phyloP scores from a whole-genome alignment of 2,797 vertebrate genomes.

The Paedocypris micromegethes region DNA sequence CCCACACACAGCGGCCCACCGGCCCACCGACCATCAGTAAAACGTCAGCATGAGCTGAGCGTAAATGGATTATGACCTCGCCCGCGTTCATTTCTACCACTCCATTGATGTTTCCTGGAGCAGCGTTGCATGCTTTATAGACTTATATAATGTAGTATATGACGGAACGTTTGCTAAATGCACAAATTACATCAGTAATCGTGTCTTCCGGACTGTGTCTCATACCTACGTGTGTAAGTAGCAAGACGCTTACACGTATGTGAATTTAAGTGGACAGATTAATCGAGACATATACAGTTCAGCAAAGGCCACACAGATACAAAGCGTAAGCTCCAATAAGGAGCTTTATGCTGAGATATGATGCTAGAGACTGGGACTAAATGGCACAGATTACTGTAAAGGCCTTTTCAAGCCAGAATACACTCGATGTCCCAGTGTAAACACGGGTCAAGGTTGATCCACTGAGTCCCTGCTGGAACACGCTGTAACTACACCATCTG shows the following conservation, averaged over 20 bases:
- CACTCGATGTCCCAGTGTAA: background rate
- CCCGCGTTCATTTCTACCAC: background rate
- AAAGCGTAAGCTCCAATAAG: constrained; percentile 25
- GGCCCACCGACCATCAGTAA: constrained; percentile 9
- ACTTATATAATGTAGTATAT: constrained; percentile 11
- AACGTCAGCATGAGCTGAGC: constrained; percentile 9
- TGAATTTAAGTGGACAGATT: background rate
- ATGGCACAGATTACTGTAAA: background rate
- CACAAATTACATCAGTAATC: background rate
- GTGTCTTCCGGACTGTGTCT: background rate
- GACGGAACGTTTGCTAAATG: constrained; percentile 18
- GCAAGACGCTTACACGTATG: background rate
- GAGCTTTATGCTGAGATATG: constrained; percentile 21
- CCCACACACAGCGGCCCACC: background rate
- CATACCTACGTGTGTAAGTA: background rate
- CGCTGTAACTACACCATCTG: background rate
- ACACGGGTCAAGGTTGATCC: background rate
- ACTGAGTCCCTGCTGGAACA: background rate
- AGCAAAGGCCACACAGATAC: background rate
- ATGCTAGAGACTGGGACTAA: constrained; percentile 11
- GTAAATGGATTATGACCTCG: constrained; percentile 17
- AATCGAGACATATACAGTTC: background rate
- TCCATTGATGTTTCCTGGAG: constrained; percentile 8
- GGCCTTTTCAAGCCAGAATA: background rate
- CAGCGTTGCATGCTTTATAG: constrained; percentile 6